Evolutionary conservation across 1,140 invertebrate genomes (phyloP), one percentile per base, ranked within the genome.

Genomic region (Apis mellifera): DNA sequence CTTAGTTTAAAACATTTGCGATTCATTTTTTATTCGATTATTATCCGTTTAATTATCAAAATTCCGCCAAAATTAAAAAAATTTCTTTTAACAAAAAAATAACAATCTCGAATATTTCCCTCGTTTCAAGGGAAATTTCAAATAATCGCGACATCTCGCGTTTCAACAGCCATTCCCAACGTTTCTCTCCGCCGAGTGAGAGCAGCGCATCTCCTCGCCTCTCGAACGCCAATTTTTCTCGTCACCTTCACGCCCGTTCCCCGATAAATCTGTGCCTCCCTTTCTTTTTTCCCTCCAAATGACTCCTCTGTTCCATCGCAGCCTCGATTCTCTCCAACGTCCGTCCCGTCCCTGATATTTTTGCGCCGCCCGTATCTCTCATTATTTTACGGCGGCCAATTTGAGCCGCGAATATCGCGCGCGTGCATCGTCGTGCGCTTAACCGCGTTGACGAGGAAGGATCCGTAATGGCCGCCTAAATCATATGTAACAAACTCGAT

Each of bases 361-460:
- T 86, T 76, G 80, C 75, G 7, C 69, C 12, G 26, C 42, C 68
- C 80, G 84, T 83, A 86, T 86, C 72, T 86, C 72, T 86, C 84
- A 68, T 86, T 83, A 81, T 59, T 86, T 86, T 86, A 86, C 12
- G 75, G 71, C 80, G 59, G 65, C 62, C 74, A 59, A 86, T 86
- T 83, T 65, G 66, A 55, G 72, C 12, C 32, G 59, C 32, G 73
- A 80, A 69, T 26, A 73, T 42, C 32, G 50, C 23, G 5, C 21
- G 23, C 26, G 12, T 23, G 19, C 57, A 72, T 50, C 71, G 70
- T 66, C 48, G 42, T 59, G 69, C 69, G 42, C 64, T 59, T 48
- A 32, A 68, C 66, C 42, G 21, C 42, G 21, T 3, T 50, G 65
- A 64, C 52, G 48, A 52, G 19, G 15, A 7, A 26, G 21, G 21